Evolutionary conservation across 2,888 invertebrate species (phyloP), one percentile per base, ranked within the genome.

Genomic region (Pemphredon lugubris): DNA sequence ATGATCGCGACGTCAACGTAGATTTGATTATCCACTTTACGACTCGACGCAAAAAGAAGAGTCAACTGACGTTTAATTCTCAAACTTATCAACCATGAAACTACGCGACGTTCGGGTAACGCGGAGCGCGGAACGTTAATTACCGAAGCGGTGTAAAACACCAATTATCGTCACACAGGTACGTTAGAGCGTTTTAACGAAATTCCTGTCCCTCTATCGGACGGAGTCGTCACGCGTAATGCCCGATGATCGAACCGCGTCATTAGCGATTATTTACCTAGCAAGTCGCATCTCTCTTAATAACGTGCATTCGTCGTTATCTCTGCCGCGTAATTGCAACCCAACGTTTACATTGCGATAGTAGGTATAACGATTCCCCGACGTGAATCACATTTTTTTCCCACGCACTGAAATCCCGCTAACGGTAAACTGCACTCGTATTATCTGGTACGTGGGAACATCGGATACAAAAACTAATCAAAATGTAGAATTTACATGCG

Each of bases 361-460:
- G 65, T 68, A 60, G 71, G 59, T 26, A 13, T 53, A 58, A 55
- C 64, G 42, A 70, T 64, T 50, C 47, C 40, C 64, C 60, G 61
- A 48, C 73, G 61, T 34, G 66, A 51, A 14, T 32, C 32, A 2
- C 23, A 26, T 34, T 13, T 59, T 76, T 76, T 73, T 63, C 76
- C 68, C 68, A 76, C 73, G 65, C 50, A 21, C 40, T 47, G 5
- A 50, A 53, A 75, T 75, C 67, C 34, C 51, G 20, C 37, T 75
- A 75, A 75, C 57, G 57, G 57, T 71, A 26, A n/a, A 75, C 13
- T 58, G 26, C 42, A 63, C 61, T 75, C 75, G 55, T 50, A 44
- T 71, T 64, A 58, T 71, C 57, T 63, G 45, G 50, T 58, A 54
- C 71, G 75, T 75, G 75, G 42, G 75, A 75, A 75, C 26, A 3